Percentiles rank a stretch among this genome's conserved stretches.
Conservation (phyloP, 1,140 invertebrate species). For the Dreissena polymorpha region DNA sequence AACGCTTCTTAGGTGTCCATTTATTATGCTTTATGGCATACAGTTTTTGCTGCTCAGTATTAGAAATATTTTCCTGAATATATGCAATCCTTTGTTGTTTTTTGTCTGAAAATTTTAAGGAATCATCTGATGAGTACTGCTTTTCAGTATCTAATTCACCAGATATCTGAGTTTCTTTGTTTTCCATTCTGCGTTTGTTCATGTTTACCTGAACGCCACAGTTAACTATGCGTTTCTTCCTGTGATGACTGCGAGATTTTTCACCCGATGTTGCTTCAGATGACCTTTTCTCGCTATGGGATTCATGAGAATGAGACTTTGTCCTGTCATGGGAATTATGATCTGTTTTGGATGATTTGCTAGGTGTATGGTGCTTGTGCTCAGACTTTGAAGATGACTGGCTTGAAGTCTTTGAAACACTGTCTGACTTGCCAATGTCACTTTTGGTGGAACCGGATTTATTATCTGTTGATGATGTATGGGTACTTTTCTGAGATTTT, state of each 20-base stretch:
- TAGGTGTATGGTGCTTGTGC: not conserved
- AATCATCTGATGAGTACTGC: not conserved
- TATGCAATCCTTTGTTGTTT: conserved; percentile 45
- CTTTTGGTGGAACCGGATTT: not conserved
- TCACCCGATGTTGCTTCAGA: conserved; percentile 20
- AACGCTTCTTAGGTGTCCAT: conserved; percentile 31
- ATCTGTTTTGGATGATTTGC: conserved; percentile 22
- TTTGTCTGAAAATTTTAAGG: conserved; percentile 40
- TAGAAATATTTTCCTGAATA: conserved; percentile 44
- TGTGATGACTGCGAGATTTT: conserved; percentile 49
- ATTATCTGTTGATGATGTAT: too few relatives aligned
- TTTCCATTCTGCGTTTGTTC: conserved; percentile 62
- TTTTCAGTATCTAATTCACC: not conserved
- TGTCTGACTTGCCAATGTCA: not conserved
- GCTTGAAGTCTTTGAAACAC: too few relatives aligned
- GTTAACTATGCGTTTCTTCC: conserved; percentile 69
- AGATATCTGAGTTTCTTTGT: conserved; percentile 65
- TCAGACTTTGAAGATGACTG: not conserved
- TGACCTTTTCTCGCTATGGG: conserved; percentile 2
- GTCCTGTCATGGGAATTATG: not conserved
- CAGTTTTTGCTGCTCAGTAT: conserved; percentile 34
- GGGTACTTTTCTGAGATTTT: too few relatives aligned
- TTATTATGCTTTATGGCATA: conserved; percentile 14
- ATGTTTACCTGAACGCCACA: conserved; percentile 74
- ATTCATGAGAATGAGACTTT: not conserved